Evolutionary conservation across 2,888 invertebrate species (phyloP).

Genomic region (Drosophila rellima): DNA sequence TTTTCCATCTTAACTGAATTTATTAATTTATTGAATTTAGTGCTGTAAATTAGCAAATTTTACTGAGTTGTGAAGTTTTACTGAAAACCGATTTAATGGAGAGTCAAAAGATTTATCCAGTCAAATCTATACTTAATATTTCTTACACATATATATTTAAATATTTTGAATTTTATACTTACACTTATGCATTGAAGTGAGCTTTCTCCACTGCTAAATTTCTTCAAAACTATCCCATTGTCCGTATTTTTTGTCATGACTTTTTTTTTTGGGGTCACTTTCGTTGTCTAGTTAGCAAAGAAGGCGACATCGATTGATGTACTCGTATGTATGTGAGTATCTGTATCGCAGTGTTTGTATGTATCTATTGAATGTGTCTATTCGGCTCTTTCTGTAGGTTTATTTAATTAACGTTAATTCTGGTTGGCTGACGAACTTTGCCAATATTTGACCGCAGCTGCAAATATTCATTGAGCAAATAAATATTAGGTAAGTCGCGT

Average conservation of each 20-base stretch:
- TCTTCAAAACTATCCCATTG: not conserved
- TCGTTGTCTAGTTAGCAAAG: slow-evolving; percentile 3
- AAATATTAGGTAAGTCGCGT: slow-evolving; percentile 71
- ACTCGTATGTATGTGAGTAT: slow-evolving; percentile 2
- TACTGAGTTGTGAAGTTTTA: too few relatives aligned
- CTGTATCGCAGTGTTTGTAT: not conserved
- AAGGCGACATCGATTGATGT: slow-evolving; percentile 1
- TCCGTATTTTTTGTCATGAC: not conserved
- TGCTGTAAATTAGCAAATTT: too few relatives aligned
- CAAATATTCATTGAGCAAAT: slow-evolving; percentile 57
- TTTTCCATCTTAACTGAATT: too few relatives aligned
- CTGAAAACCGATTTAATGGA: too few relatives aligned
- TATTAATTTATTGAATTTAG: too few relatives aligned
- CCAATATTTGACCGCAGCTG: slow-evolving; percentile 55
- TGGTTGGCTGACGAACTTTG: slow-evolving; percentile 35
- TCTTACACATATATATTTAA: too few relatives aligned
- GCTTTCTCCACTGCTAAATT: not conserved
- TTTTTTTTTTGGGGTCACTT: not conserved
- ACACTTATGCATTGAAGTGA: not conserved
- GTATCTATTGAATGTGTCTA: slow-evolving; percentile 13
- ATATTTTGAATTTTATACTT: not conserved
- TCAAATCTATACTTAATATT: too few relatives aligned
- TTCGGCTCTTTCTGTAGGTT: slow-evolving; percentile 49
- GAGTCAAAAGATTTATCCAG: too few relatives aligned
- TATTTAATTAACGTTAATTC: slow-evolving; percentile 67